Evolutionary conservation across 1,140 invertebrate species (phyloP).

Genomic region (Tyrophagus putrescentiae): DNA sequence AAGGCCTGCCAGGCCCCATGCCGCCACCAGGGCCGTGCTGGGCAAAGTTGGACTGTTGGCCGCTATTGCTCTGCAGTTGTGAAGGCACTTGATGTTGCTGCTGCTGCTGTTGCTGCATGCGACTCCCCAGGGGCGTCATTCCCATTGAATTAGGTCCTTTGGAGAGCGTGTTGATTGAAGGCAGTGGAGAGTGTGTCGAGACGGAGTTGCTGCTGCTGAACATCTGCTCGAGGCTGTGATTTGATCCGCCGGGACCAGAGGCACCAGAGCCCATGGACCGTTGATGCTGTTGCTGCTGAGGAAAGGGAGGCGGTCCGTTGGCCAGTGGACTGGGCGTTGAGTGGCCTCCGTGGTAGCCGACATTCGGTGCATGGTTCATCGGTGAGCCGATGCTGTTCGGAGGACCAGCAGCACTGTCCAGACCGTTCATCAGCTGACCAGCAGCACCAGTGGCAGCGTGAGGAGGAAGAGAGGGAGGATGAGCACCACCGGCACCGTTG

Average conservation of each 20-base stretch:
- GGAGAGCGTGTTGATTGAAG: constrained; percentile 8
- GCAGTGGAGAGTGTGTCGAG: not conserved
- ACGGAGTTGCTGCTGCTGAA: not conserved
- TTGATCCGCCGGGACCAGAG: not conserved
- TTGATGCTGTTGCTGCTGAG: not conserved
- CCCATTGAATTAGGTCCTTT: not conserved
- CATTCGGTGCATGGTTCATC: not conserved
- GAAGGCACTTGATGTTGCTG: not conserved
- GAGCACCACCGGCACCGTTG: not conserved
- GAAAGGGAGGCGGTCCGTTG: not conserved
- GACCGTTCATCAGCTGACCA: not conserved
- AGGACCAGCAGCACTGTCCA: not conserved
- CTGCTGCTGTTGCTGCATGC: not conserved
- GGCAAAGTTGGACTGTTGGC: no score
- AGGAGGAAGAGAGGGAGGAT: no score
- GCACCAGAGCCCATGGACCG: not conserved
- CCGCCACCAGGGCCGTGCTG: no score
- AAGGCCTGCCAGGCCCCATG: not conserved
- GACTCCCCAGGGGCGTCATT: not conserved
- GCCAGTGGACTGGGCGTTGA: not conserved
- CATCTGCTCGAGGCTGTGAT: not conserved
- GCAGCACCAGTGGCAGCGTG: not conserved
- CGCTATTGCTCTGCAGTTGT: not conserved
- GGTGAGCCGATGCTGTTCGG: not conserved
- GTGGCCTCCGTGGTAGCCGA: not conserved